phyloP scores from a whole-genome alignment of 1,140 invertebrate species.

The Sipha flava region DNA sequence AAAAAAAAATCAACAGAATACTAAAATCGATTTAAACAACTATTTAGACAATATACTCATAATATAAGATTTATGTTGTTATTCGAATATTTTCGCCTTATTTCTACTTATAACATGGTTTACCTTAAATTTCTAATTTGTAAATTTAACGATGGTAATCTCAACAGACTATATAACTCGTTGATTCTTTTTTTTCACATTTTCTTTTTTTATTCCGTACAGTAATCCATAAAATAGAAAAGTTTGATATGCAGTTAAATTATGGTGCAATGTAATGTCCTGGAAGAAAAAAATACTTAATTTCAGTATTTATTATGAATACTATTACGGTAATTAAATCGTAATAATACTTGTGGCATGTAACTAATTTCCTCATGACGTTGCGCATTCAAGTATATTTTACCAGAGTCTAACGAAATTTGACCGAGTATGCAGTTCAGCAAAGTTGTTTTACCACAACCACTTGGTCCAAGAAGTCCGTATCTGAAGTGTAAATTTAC shows the following conservation, averaged over 20 bases:
- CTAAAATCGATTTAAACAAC: too few relatives aligned
- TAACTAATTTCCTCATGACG: conserved; percentile 53
- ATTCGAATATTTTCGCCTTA: too few relatives aligned
- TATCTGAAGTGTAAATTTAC: conserved; percentile 39
- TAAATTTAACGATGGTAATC: neutral
- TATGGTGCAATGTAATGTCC: neutral
- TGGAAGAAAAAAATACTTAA: neutral
- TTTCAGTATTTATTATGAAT: neutral
- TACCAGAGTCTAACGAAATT: conserved; percentile 39
- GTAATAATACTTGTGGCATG: conserved; percentile 61
- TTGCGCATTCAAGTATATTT: conserved; percentile 34
- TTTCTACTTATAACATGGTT: too few relatives aligned
- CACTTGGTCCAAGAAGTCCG: conserved; percentile 46
- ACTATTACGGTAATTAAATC: neutral
- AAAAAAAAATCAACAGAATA: too few relatives aligned
- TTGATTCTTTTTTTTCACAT: neutral
- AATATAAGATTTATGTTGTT: too few relatives aligned
- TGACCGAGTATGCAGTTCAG: conserved; percentile 46
- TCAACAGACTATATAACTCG: neutral
- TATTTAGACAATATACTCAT: too few relatives aligned
- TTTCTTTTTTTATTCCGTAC: neutral
- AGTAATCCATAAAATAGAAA: conserved; percentile 16
- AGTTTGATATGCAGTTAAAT: conserved; percentile 22
- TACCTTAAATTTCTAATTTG: conserved; percentile 18
- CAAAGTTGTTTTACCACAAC: conserved; percentile 46